These are phyloP conservation scores for Ypsolopha scabrella DNA, from an alignment of 2,888 invertebrate species.

Conservation along the genomic window DNA sequence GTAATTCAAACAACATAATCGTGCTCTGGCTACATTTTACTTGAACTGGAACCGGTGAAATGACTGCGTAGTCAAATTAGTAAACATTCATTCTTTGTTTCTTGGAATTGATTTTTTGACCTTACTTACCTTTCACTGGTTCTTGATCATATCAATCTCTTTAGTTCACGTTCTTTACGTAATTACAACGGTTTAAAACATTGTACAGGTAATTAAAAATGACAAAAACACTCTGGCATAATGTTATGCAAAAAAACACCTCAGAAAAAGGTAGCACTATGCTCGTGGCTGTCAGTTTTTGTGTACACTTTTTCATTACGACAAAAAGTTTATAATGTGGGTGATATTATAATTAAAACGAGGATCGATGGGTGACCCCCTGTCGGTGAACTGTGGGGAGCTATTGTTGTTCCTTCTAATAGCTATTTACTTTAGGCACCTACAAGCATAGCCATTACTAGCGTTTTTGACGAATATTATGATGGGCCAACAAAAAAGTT, in stretches of 20 bases:
- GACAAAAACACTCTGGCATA: neutral
- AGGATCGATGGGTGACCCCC: slow-evolving; percentile 45
- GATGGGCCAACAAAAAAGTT: too few relatives aligned
- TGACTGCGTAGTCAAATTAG: neutral
- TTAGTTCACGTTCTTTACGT: neutral
- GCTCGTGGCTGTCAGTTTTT: slow-evolving; percentile 15
- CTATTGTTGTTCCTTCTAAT: slow-evolving; percentile 61
- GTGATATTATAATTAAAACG: slow-evolving; percentile 69
- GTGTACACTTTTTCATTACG: slow-evolving; percentile 18
- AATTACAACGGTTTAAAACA: neutral
- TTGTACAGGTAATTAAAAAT: neutral
- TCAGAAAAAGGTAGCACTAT: slow-evolving; percentile 25
- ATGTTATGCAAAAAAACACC: neutral
- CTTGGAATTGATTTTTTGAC: neutral
- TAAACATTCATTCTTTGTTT: neutral
- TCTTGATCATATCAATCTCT: too few relatives aligned
- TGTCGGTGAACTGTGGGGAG: slow-evolving; percentile 49
- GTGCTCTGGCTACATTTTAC: neutral
- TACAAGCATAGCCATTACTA: slow-evolving; percentile 27
- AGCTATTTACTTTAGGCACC: slow-evolving; percentile 61
- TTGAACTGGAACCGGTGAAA: neutral
- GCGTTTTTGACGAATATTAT: neutral
- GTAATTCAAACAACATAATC: neutral
- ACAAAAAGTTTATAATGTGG: slow-evolving; percentile 59
- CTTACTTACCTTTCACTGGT: too few relatives aligned